Percentiles rank a stretch among this genome's conserved stretches.
Conservation (phyloP, 2,113 vertebrate species). For the Amblyornis subalaris region DNA sequence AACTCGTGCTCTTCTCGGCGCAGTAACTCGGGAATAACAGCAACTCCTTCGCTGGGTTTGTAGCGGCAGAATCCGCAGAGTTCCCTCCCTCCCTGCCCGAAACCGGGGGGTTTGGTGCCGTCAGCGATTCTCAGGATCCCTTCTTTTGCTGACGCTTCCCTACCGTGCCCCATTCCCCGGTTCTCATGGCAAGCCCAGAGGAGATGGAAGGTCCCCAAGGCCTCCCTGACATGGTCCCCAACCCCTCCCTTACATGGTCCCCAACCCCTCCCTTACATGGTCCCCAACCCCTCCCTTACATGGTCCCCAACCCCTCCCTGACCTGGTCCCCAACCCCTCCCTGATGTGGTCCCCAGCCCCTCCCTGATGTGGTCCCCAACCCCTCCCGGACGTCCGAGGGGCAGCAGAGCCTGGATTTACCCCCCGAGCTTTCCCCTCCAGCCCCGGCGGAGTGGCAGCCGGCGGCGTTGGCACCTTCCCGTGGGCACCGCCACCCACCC, state of each 20-base stretch:
- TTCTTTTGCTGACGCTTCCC: background rate
- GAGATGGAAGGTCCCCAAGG: background rate
- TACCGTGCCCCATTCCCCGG: background rate
- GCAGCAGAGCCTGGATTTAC: too few species aligned
- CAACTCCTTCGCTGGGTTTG: background rate
- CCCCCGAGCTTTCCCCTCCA: background rate
- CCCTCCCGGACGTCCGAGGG: too few species aligned
- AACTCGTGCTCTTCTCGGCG: conserved; percentile 14
- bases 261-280: too few species aligned
- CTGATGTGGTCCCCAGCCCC: too few species aligned
- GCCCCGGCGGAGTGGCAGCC: background rate
- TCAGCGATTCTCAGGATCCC: background rate
- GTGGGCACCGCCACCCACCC: too few species aligned
- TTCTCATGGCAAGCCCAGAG: background rate
- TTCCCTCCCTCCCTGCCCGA: background rate
- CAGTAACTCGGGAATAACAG: background rate
- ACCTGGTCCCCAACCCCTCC: background rate
- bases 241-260: too few species aligned
- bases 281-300: too few species aligned
- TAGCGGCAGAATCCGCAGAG: background rate
- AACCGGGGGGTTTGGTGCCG: background rate
- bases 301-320: too few species aligned
- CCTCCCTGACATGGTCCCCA: background rate
- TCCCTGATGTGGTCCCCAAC: too few species aligned
- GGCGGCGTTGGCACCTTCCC: too few species aligned